These are phyloP conservation scores for Calameuta pallipes DNA, from an alignment of 2,888 invertebrate species.

Conservation along the genomic window DNA sequence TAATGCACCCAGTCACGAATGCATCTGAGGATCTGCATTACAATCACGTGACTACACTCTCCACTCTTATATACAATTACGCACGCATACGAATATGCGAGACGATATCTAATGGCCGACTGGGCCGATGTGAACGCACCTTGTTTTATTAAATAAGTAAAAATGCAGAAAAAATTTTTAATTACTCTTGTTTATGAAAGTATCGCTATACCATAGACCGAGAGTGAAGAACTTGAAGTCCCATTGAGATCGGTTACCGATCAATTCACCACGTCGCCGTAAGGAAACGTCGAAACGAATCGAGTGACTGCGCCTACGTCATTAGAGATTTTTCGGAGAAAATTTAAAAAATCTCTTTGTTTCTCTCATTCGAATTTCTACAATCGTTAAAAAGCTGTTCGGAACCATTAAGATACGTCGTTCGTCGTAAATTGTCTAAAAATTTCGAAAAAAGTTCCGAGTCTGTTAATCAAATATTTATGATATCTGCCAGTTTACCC, in stretches of 20 bases:
- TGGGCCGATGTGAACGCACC: neutral
- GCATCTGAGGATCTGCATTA: neutral
- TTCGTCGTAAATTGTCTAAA: neutral
- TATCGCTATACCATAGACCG: neutral
- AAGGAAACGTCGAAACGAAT: neutral
- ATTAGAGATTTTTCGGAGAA: neutral
- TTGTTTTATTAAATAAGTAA: neutral
- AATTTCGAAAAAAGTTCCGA: neutral
- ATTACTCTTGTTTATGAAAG: neutral
- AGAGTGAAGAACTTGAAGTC: neutral
- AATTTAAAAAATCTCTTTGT: neutral
- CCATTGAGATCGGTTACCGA: neutral
- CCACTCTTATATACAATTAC: neutral
- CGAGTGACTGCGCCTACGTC: neutral
- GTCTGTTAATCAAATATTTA: neutral
- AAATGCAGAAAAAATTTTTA: fast-evolving
- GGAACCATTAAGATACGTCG: too few relatives aligned
- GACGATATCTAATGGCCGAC: neutral
- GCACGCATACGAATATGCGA: neutral
- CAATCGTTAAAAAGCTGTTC: neutral
- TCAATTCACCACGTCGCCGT: neutral
- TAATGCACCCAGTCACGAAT: neutral
- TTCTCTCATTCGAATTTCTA: too few relatives aligned
- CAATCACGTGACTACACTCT: neutral
- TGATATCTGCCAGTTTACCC: neutral